phyloP scores from a whole-genome alignment of 2,888 invertebrate genomes.

The Nesidiocoris tenuis region DNA sequence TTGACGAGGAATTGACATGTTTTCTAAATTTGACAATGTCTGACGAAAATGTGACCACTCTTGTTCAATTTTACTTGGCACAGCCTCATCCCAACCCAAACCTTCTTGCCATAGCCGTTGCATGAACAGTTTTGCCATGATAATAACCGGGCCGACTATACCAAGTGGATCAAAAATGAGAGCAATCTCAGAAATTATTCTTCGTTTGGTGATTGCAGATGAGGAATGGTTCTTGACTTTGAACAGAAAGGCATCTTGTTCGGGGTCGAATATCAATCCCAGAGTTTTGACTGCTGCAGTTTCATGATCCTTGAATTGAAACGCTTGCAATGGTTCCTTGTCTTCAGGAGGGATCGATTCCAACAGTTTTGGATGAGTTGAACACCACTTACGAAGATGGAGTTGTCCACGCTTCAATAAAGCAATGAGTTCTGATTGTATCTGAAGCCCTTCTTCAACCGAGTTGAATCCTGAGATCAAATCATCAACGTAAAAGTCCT shows the following conservation, averaged over 20 bases:
- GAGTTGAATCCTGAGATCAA: slow-evolving; percentile 49
- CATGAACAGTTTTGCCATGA: slow-evolving; percentile 49
- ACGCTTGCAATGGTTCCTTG: background rate
- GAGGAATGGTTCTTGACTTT: no score
- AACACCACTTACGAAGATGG: no score
- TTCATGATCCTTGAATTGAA: slow-evolving; percentile 27
- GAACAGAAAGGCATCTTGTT: slow-evolving; percentile 40
- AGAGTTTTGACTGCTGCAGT: slow-evolving; percentile 28
- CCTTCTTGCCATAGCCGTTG: slow-evolving; percentile 47
- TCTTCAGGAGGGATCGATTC: no score
- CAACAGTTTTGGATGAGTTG: no score
- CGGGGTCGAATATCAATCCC: slow-evolving; percentile 44
- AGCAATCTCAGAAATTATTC: slow-evolving; percentile 48
- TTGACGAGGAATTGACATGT: background rate
- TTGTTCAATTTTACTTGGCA: slow-evolving; percentile 11
- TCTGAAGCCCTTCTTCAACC: slow-evolving; percentile 44
- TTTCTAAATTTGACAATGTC: no score
- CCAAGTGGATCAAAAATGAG: slow-evolving; percentile 51
- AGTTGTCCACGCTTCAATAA: no score
- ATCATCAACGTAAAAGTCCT: slow-evolving; percentile 53
- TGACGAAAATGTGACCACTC: background rate
- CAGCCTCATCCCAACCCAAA: slow-evolving; percentile 50
- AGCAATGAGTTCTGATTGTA: no score
- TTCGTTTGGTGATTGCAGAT: slow-evolving; percentile 45
- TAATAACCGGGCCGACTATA: slow-evolving; percentile 49